Evolutionary conservation across 1,140 invertebrate genomes (phyloP), one percentile per base, ranked within the genome.

Genomic region (Drosophila kanapiae): DNA sequence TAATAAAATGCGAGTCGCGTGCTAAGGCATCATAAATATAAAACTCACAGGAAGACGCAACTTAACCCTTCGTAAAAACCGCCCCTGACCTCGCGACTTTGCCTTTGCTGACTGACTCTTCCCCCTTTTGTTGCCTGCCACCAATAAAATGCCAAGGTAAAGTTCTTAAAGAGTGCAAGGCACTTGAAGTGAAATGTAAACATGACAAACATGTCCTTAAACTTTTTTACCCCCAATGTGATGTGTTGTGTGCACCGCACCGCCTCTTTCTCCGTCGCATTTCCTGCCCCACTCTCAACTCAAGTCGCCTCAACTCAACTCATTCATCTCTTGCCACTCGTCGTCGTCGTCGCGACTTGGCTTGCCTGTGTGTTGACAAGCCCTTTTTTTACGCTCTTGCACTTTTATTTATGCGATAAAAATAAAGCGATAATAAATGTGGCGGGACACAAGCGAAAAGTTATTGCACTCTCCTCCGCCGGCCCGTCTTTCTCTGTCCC

Each of bases 401-500:
- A 84, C 77, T 83, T 88, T 84, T 84, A 87, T 88, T 88, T 88
- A 80, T 87, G 85, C 85, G 85, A 87, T 87, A 90, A 88, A 87
- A 87, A 84, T 87, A 88, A 90, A 78, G 74, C 85, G 84, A 88
- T 87, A 87, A 87, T 90, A 87, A 87, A 87, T 87, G 56, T 72
- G 83, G 83, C 81, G 75, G 76, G 78, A 71, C 80, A 64, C 77
- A 75, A 69, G 75, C 83, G 68, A 64, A 78, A 84, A 87, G 80
- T 84, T 88, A 88, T 88, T 87, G 85, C 84, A 87, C 84, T 90
- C 78, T 45, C 31, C 16, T 35, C 27, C 8, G 5, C 31, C 31
- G 5, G 6, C 31, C 13, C 27, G 8, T n/a, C 4, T 16, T 16
- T 38, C 49, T 9, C 35, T 35, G n/a, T 49, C n/a, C n/a, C 49